Evolutionary conservation across 2,888 invertebrate species (phyloP), one percentile per base, ranked within the genome.

Genomic region (Amorpha juglandis): DNA sequence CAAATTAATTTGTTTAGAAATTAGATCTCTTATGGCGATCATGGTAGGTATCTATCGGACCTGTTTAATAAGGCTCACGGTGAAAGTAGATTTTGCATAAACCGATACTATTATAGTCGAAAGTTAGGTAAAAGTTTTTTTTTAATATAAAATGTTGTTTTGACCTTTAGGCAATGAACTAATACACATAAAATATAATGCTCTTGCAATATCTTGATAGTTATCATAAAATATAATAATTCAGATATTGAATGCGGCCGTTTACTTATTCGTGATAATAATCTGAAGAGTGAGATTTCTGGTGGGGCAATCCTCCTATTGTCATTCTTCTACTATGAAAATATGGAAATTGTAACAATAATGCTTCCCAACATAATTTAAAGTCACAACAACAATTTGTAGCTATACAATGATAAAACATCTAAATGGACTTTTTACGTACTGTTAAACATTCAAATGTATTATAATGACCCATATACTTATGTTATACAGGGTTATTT

Each of bases 71-170:
- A 73, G 70, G 62, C 68, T 72, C 69, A 65, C 21, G 70, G 77
- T 70, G 74, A 78, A 77, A 75, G 77, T 78, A n/a, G 63, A 64
- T 69, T 70, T 74, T 72, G 68, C 74, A 68, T 68, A 62, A 69
- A 69, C 48, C 66, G 50, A 67, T 71, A 73, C 68, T 69, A n/a
- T n/a, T n/a, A 62, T 64, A 63, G 71, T 69, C 66, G 75, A 78
- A 75, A 76, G 75, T 72, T 71, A 64, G 64, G 63, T 68, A 66
- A 66, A 66, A 66, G 65, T 62, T 55, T 21, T 62, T 63, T 21
- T 47, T n/a, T n/a, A n/a, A 62, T 47, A 55, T 48, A 64, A 45
- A 58, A 58, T 58, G 14, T 47, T 64, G 64, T 48, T 64, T 33
- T 64, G 64, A 65, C 64, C 64, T 65, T 65, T 65, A 65, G 19